Evolutionary conservation across 2,888 invertebrate species (phyloP).

Genomic region (Nemapogon koenigi): DNA sequence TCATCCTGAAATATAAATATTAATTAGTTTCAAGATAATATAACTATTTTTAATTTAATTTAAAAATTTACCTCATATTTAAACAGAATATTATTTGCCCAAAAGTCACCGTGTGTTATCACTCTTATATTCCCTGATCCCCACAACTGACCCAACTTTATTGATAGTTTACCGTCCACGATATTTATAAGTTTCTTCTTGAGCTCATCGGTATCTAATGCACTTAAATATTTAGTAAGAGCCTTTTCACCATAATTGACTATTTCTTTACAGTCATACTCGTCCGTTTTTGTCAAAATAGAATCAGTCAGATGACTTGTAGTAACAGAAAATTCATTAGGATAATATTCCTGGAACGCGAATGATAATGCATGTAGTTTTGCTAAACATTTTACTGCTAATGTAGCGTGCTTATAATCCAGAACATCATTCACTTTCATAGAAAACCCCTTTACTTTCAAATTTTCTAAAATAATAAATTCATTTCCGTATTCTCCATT

Average conservation of each 20-base stretch:
- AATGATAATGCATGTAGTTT: constrained; percentile 4
- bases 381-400: background rate
- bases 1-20: constrained; percentile 4
- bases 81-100: constrained; percentile 8
- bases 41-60: background rate
- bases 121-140: constrained; percentile 3
- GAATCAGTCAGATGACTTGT: background rate
- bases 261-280: constrained; percentile 2
- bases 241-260: constrained; percentile 3
- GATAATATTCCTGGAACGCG: constrained; percentile 3
- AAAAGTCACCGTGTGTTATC: constrained; percentile 7
- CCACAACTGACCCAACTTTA: background rate
- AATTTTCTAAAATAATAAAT: constrained; percentile 9
- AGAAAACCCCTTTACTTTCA: constrained; percentile 1
- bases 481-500: constrained; percentile 6
- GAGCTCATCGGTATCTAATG: background rate
- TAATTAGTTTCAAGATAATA: background rate
- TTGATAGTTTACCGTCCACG: background rate
- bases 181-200: background rate
- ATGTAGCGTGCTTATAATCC: constrained; percentile 3
- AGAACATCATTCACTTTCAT: background rate
- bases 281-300: background rate
- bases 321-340: background rate
- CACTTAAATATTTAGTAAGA: constrained; percentile 1
- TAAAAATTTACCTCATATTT: constrained; percentile 6